Evolutionary conservation across 2,797 vertebrate genomes (phyloP).

Genomic region (Smutsia gigantea): DNA sequence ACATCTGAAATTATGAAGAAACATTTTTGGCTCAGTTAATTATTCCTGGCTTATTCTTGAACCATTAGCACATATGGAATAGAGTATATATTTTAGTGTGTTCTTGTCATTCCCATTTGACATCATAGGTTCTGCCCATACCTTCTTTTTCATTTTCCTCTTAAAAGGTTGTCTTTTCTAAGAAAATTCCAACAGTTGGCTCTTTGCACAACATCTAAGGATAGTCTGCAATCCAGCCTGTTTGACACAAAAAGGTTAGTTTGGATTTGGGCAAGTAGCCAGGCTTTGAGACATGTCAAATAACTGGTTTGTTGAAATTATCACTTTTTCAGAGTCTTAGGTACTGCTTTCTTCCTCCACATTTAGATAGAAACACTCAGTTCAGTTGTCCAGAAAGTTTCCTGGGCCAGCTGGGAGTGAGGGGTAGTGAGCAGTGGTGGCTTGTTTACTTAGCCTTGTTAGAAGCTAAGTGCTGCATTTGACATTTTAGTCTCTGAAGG

Average conservation of each 20-base stretch:
- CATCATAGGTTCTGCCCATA: neutral
- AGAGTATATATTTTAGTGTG: neutral
- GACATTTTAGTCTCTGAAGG: conserved; percentile 66
- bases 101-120: too few relatives aligned
- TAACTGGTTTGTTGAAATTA: neutral
- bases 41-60: neutral
- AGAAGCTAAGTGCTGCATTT: conserved; percentile 71
- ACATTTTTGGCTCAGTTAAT: neutral
- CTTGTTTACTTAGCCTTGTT: neutral
- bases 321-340: neutral
- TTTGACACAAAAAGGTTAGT: neutral
- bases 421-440: neutral
- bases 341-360: neutral
- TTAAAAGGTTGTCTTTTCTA: neutral
- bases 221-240: neutral
- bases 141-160: neutral
- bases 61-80: fast-evolving
- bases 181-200: neutral
- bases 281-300: neutral
- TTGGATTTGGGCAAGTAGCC: neutral
- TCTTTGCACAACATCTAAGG: neutral
- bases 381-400: neutral
- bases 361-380: neutral
- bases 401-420: neutral
- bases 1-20: neutral